Evolutionary conservation across 2,113 vertebrate genomes (phyloP).

Genomic region (Equus quagga): DNA sequence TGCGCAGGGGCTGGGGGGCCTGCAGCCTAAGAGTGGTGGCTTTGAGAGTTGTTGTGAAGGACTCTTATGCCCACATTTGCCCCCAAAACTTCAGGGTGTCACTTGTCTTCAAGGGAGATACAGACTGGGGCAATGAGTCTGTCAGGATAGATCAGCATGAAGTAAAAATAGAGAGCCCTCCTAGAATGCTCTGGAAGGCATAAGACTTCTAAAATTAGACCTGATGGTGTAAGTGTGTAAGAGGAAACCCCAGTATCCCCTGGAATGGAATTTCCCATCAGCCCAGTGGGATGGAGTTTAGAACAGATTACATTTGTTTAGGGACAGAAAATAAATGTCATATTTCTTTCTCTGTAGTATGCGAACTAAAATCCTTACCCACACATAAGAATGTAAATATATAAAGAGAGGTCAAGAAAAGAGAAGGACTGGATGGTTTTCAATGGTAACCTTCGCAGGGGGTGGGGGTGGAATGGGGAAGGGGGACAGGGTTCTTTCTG

Average conservation of each 20-base stretch:
- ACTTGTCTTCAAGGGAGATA: background rate
- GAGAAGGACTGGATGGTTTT: background rate
- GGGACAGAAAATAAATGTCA: background rate
- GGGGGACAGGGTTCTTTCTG: background rate
- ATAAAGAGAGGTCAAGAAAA: background rate
- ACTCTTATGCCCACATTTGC: background rate
- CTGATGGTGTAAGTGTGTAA: background rate
- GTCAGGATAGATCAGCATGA: background rate
- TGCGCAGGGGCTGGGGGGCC: background rate
- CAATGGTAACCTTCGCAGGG: background rate
- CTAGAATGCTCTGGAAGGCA: background rate
- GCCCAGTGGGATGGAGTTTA: background rate
- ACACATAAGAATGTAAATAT: background rate
- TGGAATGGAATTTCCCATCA: background rate
- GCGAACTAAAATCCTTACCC: background rate
- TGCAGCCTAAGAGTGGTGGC: background rate
- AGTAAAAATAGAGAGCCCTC: background rate
- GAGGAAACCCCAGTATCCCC: background rate
- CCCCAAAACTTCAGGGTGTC: background rate
- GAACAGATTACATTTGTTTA: background rate
- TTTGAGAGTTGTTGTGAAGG: background rate
- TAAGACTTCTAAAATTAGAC: background rate
- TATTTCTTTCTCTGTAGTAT: background rate
- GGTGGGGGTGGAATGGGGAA: background rate
- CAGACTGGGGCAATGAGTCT: background rate